phyloP scores from a whole-genome alignment of 1,140 invertebrate genomes.

The Drosophila nigromelanica region DNA sequence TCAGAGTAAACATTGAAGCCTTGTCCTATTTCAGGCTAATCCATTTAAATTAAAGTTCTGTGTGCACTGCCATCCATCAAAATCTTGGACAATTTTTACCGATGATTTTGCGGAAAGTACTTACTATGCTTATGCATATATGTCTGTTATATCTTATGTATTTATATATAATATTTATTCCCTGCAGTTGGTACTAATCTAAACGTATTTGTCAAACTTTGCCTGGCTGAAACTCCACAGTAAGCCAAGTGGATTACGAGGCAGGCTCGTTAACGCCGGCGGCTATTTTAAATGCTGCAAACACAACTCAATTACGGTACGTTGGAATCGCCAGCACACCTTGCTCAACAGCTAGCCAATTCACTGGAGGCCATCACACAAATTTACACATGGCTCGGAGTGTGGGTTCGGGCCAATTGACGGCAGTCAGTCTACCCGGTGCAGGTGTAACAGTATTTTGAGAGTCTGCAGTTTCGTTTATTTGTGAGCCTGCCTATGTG shows the following conservation, averaged over 20 bases:
- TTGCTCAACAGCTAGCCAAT: slow-evolving; percentile 6
- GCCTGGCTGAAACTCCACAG: slow-evolving; percentile 10
- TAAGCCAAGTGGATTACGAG: slow-evolving; percentile 20
- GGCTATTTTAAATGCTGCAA: slow-evolving; percentile 76
- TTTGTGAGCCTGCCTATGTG: too few relatives aligned
- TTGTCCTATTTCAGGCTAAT: not conserved
- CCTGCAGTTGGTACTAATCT: slow-evolving; percentile 8
- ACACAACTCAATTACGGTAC: slow-evolving; percentile 75
- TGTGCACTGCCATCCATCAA: not conserved
- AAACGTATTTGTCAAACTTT: slow-evolving; percentile 30
- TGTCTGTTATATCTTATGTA: not conserved
- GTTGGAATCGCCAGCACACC: not conserved
- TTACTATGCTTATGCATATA: not conserved
- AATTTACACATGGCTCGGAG: slow-evolving; percentile 48
- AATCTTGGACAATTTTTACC: not conserved
- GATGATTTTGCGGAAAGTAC: not conserved
- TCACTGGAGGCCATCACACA: slow-evolving; percentile 29
- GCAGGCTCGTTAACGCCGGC: slow-evolving; percentile 61
- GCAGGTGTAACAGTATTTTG: slow-evolving; percentile 63
- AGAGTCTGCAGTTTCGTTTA: slow-evolving; percentile 15
- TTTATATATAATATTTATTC: slow-evolving; percentile 5
- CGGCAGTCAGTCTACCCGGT: slow-evolving; percentile 32
- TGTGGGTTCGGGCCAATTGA: slow-evolving; percentile 55
- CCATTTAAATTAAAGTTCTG: slow-evolving; percentile 1
- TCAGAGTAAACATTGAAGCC: too few relatives aligned